phyloP scores from a whole-genome alignment of 2,888 invertebrate genomes.

The Clivina fossor region DNA sequence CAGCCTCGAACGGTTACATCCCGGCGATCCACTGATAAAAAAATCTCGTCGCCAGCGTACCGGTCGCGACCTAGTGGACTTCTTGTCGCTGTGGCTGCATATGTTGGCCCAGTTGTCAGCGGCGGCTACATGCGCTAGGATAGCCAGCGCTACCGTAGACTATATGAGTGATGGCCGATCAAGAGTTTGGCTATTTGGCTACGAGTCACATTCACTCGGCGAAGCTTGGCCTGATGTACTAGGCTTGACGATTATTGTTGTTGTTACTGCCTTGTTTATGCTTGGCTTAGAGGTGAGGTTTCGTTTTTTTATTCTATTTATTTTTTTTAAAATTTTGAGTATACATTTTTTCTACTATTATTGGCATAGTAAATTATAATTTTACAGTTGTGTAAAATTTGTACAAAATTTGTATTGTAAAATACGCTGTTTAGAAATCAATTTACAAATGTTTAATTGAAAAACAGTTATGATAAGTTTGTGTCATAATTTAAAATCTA shows the following conservation, averaged over 20 bases:
- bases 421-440: no score
- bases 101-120: conserved; percentile 62
- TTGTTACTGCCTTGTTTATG: conserved; percentile 65
- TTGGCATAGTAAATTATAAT: no score
- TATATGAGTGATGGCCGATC: conserved; percentile 63
- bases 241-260: conserved; percentile 63
- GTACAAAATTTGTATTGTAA: no score
- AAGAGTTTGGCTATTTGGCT: conserved; percentile 62
- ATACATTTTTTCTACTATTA: no score
- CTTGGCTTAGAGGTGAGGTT: conserved; percentile 62
- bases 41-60: conserved; percentile 51
- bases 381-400: no score
- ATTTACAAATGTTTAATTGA: no score
- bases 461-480: no score
- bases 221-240: conserved; percentile 67
- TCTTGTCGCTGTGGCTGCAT: conserved; percentile 63
- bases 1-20: conserved; percentile 38
- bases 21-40: conserved; percentile 1
- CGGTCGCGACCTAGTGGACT: conserved; percentile 58
- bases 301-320: neutral
- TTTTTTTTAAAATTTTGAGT: no score
- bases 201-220: conserved; percentile 60
- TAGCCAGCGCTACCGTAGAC: conserved; percentile 64
- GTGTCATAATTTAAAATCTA: no score
- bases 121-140: conserved; percentile 63